A percentile compares a stretch with the other conserved stretches of the same genome.
Evolutionary conservation across 2,797 vertebrate species (phyloP).

Genomic region (Helostoma temminkii): DNA sequence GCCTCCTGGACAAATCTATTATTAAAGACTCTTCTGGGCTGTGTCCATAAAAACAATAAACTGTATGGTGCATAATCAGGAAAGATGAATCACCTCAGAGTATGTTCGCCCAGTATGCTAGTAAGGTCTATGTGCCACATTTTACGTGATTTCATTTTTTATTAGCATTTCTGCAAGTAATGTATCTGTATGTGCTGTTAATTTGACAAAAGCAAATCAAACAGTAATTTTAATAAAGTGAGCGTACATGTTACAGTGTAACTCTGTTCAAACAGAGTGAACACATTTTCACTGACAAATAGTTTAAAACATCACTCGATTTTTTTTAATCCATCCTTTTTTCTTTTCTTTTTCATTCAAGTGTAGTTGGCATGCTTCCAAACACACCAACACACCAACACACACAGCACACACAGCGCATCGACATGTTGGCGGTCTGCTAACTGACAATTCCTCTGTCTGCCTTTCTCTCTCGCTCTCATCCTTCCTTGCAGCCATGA

Average conservation of each 20-base stretch:
- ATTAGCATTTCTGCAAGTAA: no score
- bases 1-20: background rate
- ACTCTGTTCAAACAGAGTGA: no score
- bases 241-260: no score
- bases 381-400: background rate
- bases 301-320: no score
- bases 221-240: no score
- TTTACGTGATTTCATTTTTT: no score
- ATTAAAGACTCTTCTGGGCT: background rate
- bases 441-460: background rate
- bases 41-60: background rate
- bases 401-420: no score
- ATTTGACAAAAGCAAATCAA: no score
- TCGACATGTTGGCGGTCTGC: background rate
- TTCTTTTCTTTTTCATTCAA: background rate
- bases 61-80: background rate
- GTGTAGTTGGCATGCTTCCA: no score
- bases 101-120: background rate
- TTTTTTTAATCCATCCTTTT: background rate
- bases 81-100: background rate
- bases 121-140: background rate
- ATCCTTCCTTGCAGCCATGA: slow-evolving; percentile 89
- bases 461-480: slow-evolving; percentile 25
- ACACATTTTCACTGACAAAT: no score
- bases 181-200: no score